Evolutionary conservation across 1,140 invertebrate genomes (phyloP).

Genomic region (Holotrichia oblita): DNA sequence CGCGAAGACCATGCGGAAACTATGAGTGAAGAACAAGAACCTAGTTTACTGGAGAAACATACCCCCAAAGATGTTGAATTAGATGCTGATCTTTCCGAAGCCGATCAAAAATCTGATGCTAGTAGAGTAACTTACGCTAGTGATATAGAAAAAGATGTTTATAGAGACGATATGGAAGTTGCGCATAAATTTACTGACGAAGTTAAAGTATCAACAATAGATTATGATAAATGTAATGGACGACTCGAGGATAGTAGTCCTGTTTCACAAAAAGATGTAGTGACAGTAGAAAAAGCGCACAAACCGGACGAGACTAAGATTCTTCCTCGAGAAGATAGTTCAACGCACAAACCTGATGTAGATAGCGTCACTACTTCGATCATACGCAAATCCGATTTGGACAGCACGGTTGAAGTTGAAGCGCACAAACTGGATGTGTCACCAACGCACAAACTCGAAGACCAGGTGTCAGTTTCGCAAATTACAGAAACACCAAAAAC

Average conservation of each 20-base stretch:
- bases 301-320: conserved; percentile 16
- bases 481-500: conserved; percentile 27
- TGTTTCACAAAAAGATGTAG: conserved; percentile 20
- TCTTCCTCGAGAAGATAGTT: conserved; percentile 44
- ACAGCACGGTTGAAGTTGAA: background rate
- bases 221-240: conserved; percentile 37
- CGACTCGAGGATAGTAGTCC: conserved; percentile 17
- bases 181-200: background rate
- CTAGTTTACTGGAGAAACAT: conserved; percentile 19
- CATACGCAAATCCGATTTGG: background rate
- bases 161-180: conserved; percentile 9
- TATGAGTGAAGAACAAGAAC: conserved; percentile 7
- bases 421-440: conserved; percentile 39
- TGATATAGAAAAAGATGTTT: conserved; percentile 38
- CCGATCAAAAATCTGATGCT: conserved; percentile 37
- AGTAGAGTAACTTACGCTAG: conserved; percentile 39
- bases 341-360: conserved; percentile 41
- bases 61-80: background rate
- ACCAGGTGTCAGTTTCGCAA: conserved; percentile 15
- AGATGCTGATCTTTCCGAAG: conserved; percentile 15
- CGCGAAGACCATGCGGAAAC: background rate
- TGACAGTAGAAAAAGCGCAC: conserved; percentile 28
- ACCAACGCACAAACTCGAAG: conserved; percentile 51
- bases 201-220: background rate
- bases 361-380: background rate